Conservation (phyloP, 2,888 invertebrate species). For the Eupithecia dodoneata region DNA sequence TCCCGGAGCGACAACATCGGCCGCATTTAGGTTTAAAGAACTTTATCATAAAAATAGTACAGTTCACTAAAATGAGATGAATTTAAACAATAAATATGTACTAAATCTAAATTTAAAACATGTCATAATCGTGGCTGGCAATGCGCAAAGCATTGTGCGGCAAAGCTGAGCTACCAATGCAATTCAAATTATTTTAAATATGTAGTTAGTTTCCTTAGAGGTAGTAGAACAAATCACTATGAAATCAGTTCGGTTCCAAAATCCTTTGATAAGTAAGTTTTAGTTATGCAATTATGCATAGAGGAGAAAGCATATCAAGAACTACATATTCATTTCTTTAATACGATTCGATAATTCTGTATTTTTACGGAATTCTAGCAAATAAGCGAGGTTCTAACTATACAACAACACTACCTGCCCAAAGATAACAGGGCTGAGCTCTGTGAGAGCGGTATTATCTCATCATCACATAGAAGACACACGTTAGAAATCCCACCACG, state of each 20-base stretch:
- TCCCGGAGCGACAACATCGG: too few species aligned
- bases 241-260: not conserved
- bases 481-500: conserved; percentile 23
- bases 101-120: too few species aligned
- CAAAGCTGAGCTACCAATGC: too few species aligned
- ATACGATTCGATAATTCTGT: not conserved
- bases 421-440: not conserved
- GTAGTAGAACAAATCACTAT: too few species aligned
- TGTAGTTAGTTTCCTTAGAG: too few species aligned
- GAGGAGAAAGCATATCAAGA: not conserved
- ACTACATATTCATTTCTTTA: not conserved
- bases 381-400: not conserved
- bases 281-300: not conserved
- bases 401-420: not conserved
- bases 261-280: not conserved
- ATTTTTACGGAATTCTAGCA: not conserved
- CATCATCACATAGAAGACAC: conserved; percentile 19
- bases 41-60: too few species aligned
- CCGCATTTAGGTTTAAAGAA: too few species aligned
- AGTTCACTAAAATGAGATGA: too few species aligned
- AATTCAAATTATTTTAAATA: too few species aligned
- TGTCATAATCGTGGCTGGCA: too few species aligned
- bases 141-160: too few species aligned
- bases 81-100: too few species aligned
- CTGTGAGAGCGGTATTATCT: conserved; percentile 28